phyloP scores from a whole-genome alignment of 2,888 invertebrate species.

The Perdita meconis region DNA sequence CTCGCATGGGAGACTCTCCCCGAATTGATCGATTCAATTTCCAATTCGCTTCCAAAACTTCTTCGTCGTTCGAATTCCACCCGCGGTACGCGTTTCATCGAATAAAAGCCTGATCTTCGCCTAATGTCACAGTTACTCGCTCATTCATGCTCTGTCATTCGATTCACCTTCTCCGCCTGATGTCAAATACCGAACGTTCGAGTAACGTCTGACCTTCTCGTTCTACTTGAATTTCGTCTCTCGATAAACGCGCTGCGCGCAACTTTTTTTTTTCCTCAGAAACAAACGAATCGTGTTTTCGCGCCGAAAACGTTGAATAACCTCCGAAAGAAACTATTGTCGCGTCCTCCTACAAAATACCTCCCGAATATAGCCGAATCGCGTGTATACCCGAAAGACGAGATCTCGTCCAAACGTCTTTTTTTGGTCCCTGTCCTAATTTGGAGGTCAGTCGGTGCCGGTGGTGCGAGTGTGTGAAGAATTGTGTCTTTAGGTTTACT shows the following conservation, averaged over 20 bases:
- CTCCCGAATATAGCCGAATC: slow-evolving; percentile 31
- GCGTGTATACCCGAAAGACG: slow-evolving; percentile 28
- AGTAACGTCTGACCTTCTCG: slow-evolving; percentile 11
- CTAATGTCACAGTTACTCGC: slow-evolving; percentile 21
- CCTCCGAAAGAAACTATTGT: slow-evolving; percentile 19
- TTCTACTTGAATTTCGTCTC: neutral
- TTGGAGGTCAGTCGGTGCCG: slow-evolving; percentile 76
- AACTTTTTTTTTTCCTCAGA: slow-evolving; percentile 22
- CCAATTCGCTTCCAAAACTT: neutral
- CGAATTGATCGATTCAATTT: too few relatives aligned
- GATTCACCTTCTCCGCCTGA: neutral
- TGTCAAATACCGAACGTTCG: neutral
- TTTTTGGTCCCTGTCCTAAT: slow-evolving; percentile 80
- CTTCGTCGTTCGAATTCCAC: neutral
- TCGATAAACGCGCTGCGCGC: slow-evolving; percentile 27
- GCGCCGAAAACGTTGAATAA: slow-evolving; percentile 28
- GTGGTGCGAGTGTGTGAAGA: slow-evolving; percentile 75
- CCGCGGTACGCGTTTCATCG: slow-evolving; percentile 12
- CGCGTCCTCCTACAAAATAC: slow-evolving; percentile 38
- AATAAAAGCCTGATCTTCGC: slow-evolving; percentile 6
- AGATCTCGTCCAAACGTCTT: slow-evolving; percentile 47
- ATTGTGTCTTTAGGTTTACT: slow-evolving; percentile 73
- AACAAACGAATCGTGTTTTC: slow-evolving; percentile 40
- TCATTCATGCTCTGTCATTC: slow-evolving; percentile 11
- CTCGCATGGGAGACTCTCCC: neutral